Conservation (phyloP, 2,797 vertebrate species). For the Periparus ater region DNA sequence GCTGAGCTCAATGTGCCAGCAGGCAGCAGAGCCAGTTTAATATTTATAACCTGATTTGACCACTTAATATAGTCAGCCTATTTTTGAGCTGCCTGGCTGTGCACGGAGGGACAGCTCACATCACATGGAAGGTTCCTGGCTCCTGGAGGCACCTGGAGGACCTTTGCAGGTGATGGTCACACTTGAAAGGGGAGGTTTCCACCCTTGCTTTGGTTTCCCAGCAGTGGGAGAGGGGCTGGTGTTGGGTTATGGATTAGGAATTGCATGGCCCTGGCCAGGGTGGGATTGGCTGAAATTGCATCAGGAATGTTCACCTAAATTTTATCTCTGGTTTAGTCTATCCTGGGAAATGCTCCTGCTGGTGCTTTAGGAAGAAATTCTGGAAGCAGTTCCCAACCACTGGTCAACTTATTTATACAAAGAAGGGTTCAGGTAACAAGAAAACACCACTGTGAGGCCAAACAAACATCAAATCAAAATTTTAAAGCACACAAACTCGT, state of each 20-base stretch:
- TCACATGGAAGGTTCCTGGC: not conserved
- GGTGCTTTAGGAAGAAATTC: not conserved
- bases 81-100: not conserved
- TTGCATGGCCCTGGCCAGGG: not conserved
- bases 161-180: not conserved
- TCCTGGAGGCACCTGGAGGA: not conserved
- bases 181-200: not conserved
- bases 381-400: not conserved
- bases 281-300: not conserved
- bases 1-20: not conserved
- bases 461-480: not conserved
- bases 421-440: not conserved
- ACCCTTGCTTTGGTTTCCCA: not conserved
- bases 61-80: not conserved
- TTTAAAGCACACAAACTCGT: not conserved
- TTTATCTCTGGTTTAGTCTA: not conserved
- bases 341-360: not conserved
- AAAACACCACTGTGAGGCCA: not conserved
- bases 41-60: slow-evolving; percentile 25
- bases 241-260: not conserved
- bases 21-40: not conserved
- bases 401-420: not conserved
- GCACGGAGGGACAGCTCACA: not conserved
- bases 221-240: not conserved
- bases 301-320: not conserved